phyloP scores from a whole-genome alignment of 2,888 invertebrate genomes.

The Eutolmus rufibarbis region DNA sequence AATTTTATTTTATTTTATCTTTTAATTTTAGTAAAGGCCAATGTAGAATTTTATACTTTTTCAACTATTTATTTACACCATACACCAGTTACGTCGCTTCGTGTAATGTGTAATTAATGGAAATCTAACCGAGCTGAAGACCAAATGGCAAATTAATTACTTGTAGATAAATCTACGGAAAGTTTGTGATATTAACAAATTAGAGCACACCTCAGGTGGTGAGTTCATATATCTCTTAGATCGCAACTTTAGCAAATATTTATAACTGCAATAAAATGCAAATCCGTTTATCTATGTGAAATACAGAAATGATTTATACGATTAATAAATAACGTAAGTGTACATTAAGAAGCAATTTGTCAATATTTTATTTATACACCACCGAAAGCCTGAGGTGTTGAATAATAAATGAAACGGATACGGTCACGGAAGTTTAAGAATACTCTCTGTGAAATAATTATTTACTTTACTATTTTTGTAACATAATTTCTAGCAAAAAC shows the following conservation, averaged over 20 bases:
- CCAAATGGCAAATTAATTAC: background rate
- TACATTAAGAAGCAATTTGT: constrained; percentile 12
- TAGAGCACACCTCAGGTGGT: background rate
- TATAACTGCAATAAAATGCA: constrained; percentile 20
- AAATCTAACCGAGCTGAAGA: background rate
- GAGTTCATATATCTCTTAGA: background rate
- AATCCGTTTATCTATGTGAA: background rate
- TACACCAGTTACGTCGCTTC: background rate
- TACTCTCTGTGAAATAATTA: background rate
- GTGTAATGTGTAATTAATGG: background rate
- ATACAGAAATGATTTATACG: constrained; percentile 1
- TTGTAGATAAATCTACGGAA: background rate
- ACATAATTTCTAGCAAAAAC: background rate
- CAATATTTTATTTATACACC: background rate
- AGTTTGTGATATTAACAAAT: background rate
- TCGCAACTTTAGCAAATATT: background rate
- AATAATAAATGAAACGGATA: background rate
- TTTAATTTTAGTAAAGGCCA: background rate
- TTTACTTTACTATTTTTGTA: background rate
- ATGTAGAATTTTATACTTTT: background rate
- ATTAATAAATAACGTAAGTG: constrained; percentile 8
- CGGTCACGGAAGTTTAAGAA: background rate
- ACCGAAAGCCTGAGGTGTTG: background rate
- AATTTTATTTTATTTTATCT: too few relatives aligned
- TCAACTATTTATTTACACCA: background rate